A percentile compares a stretch with the other conserved stretches of the same genome.
phyloP scores from a whole-genome alignment of 2,888 invertebrate genomes.

The Endomychus coccineus region DNA sequence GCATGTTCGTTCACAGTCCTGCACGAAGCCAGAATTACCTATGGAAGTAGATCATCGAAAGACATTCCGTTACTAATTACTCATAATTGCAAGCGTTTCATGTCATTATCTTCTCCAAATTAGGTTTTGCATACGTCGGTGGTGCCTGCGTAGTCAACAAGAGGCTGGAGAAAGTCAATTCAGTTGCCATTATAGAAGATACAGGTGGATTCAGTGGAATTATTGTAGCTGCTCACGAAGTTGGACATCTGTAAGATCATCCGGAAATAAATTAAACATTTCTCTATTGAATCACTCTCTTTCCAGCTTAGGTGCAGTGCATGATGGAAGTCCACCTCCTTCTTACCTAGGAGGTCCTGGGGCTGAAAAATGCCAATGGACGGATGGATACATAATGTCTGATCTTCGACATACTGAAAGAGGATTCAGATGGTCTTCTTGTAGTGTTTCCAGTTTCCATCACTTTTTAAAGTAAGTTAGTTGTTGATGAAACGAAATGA shows the following conservation, averaged over 20 bases:
- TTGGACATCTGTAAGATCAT: conserved; percentile 86
- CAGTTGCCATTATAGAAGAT: conserved; percentile 93
- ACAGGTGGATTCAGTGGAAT: conserved; percentile 95
- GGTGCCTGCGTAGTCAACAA: conserved; percentile 95
- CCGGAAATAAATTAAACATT: background rate
- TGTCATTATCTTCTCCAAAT: background rate
- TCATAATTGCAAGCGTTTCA: background rate
- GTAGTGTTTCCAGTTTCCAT: conserved; percentile 88
- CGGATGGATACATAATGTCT: conserved; percentile 94
- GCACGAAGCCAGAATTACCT: too few relatives aligned
- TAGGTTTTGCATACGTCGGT: conserved; percentile 93
- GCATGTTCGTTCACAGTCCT: too few relatives aligned
- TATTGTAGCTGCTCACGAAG: conserved; percentile 94
- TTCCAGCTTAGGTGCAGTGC: conserved; percentile 83
- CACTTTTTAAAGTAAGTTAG: conserved; percentile 82
- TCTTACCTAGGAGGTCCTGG: conserved; percentile 91
- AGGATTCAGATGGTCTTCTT: conserved; percentile 91
- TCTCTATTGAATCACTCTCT: background rate
- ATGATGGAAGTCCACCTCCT: conserved; percentile 91
- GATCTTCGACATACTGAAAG: conserved; percentile 90
- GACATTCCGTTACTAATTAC: too few relatives aligned
- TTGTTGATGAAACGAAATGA: too few relatives aligned
- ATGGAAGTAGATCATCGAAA: too few relatives aligned
- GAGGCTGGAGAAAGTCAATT: conserved; percentile 90
- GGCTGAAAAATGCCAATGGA: conserved; percentile 91